A percentile compares a stretch with the other conserved stretches of the same genome.
Evolutionary conservation across 2,113 vertebrate genomes (phyloP).

Genomic region (Marcusenius ussheri): DNA sequence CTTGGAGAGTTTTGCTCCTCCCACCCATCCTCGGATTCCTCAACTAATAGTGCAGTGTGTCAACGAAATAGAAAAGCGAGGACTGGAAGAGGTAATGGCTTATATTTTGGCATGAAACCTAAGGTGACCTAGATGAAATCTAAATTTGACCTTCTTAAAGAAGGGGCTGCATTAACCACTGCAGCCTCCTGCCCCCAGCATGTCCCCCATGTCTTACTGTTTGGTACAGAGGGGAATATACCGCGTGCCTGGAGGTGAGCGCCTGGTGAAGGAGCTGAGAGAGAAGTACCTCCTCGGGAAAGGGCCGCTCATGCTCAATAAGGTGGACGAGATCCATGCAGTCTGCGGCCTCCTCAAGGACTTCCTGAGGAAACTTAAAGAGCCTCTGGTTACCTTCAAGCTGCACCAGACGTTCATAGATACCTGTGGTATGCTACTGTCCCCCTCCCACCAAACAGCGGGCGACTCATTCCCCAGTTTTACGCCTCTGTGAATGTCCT

Average conservation of each 20-base stretch:
- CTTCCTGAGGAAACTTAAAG: conserved; percentile 70
- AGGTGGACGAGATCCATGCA: conserved; percentile 67
- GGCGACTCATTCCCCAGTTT: background rate
- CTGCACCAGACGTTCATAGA: conserved; percentile 70
- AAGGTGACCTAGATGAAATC: background rate
- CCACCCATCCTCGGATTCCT: conserved; percentile 54
- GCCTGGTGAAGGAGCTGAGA: conserved; percentile 66
- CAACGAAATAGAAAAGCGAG: conserved; percentile 70
- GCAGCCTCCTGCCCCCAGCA: background rate
- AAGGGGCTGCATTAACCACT: background rate
- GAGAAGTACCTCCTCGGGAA: conserved; percentile 55
- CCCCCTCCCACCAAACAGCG: background rate
- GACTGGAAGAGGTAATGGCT: conserved; percentile 63
- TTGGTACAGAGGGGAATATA: conserved; percentile 68
- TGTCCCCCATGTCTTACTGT: background rate
- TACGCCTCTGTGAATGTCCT: background rate
- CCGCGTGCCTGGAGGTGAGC: conserved; percentile 64
- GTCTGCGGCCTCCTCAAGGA: conserved; percentile 78
- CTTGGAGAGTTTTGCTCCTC: conserved; percentile 62
- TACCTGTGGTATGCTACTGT: conserved; percentile 55
- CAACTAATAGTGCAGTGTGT: conserved; percentile 66
- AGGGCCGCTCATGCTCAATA: conserved; percentile 35
- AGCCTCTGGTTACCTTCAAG: conserved; percentile 73
- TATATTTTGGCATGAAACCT: background rate
- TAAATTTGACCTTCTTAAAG: background rate